Percentiles rank a stretch among this genome's conserved stretches.
Conservation (phyloP, 1,140 invertebrate genomes). For the Cydia amplana region DNA sequence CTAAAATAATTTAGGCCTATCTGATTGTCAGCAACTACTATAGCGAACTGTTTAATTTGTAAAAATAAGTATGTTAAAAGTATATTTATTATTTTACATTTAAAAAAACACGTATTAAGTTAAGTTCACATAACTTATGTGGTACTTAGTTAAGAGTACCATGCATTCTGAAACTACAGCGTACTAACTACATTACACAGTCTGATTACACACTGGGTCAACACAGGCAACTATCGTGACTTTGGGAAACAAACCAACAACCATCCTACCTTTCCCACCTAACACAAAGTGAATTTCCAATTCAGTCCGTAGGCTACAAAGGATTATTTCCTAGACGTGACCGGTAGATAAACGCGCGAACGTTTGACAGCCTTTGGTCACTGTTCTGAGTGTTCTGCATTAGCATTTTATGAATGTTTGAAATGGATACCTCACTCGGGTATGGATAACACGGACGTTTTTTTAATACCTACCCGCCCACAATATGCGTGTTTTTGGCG, state of each 20-base stretch:
- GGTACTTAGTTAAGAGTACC: too few relatives aligned
- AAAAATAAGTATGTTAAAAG: too few relatives aligned
- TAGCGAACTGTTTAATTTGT: too few relatives aligned
- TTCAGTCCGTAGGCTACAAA: conserved; percentile 8
- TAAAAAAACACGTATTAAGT: too few relatives aligned
- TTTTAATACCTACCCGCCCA: neutral
- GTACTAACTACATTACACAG: neutral
- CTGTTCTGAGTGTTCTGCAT: neutral
- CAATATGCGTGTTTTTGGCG: too few relatives aligned
- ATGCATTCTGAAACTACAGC: neutral
- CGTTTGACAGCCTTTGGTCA: conserved; percentile 5
- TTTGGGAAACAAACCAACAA: conserved; percentile 5
- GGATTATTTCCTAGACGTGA: conserved; percentile 15
- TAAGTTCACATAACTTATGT: too few relatives aligned
- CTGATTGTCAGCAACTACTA: too few relatives aligned
- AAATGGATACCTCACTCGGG: neutral
- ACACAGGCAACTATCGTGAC: neutral
- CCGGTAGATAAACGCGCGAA: conserved; percentile 4
- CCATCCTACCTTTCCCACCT: conserved; percentile 3
- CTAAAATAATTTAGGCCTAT: too few relatives aligned
- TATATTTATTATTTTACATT: too few relatives aligned
- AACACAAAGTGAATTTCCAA: conserved; percentile 20
- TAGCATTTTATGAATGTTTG: conserved; percentile 15
- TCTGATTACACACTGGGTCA: neutral
- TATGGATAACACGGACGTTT: neutral